These are phyloP conservation scores for Serilophus lunatus DNA, from an alignment of 2,113 vertebrate genomes.

Conservation along the genomic window DNA sequence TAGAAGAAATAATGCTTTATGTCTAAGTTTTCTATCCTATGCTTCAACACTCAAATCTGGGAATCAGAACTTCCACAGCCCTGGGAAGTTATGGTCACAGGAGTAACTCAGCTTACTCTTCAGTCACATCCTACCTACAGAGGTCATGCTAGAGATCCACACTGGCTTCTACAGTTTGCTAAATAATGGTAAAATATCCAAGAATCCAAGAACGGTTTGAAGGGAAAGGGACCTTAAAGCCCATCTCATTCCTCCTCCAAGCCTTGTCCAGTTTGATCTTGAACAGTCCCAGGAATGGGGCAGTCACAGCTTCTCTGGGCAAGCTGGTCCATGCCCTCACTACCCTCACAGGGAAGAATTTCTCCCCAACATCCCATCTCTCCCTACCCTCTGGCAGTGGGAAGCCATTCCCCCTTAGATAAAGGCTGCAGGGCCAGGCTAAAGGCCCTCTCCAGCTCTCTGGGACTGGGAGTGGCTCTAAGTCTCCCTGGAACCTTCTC, in stretches of 20 bases:
- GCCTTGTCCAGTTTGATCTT: not conserved
- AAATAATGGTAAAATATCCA: not conserved
- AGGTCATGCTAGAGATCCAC: not conserved
- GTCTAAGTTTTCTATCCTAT: not conserved
- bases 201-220: not conserved
- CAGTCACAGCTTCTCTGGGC: not conserved
- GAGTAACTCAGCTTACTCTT: not conserved
- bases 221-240: not conserved
- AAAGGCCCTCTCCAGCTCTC: not conserved
- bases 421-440: not conserved
- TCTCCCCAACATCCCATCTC: not conserved
- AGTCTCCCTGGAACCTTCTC: not conserved
- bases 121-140: not conserved
- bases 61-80: not conserved
- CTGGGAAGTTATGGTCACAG: not conserved
- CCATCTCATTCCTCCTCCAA: not conserved
- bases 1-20: not conserved
- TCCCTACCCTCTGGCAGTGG: not conserved
- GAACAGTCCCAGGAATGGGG: not conserved
- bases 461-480: not conserved
- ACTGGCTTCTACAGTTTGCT: not conserved
- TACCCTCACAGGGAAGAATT: not conserved
- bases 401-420: not conserved
- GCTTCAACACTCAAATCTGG: not conserved
- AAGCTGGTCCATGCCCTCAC: not conserved